A percentile compares a stretch with the other conserved stretches of the same genome.
phyloP scores from a whole-genome alignment of 1,140 invertebrate genomes.

The Plectrocnemia conspersa region DNA sequence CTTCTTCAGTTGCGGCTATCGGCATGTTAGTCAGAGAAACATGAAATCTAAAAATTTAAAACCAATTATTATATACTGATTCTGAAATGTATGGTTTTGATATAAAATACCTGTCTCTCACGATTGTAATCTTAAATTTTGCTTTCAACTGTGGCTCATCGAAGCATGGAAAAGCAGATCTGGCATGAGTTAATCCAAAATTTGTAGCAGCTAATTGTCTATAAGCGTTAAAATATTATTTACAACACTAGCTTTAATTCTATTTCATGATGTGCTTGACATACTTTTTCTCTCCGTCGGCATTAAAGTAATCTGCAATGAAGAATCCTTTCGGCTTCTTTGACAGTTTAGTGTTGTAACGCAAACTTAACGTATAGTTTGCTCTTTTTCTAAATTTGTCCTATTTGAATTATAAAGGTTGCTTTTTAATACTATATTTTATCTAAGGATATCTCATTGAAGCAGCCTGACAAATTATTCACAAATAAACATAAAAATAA shows the following conservation, averaged over 20 bases:
- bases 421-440: neutral
- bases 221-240: slow-evolving; percentile 27
- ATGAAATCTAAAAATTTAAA: slow-evolving; percentile 58
- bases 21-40: slow-evolving; percentile 88
- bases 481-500: slow-evolving; percentile 11
- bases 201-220: slow-evolving; percentile 91
- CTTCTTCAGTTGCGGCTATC: slow-evolving; percentile 79
- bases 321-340: slow-evolving; percentile 88
- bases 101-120: slow-evolving; percentile 59
- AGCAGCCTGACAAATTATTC: neutral
- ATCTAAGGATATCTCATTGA: slow-evolving; percentile 7
- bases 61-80: neutral
- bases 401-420: slow-evolving; percentile 31
- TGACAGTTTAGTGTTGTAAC: slow-evolving; percentile 75
- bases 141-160: slow-evolving; percentile 96
- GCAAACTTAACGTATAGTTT: slow-evolving; percentile 79
- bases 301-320: slow-evolving; percentile 76
- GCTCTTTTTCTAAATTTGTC: slow-evolving; percentile 69
- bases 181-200: slow-evolving; percentile 91
- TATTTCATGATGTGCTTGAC: slow-evolving; percentile 17
- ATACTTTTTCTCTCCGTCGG: slow-evolving; percentile 74
- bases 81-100: too few species aligned
- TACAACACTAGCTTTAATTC: slow-evolving; percentile 1
- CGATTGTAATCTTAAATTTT: slow-evolving; percentile 83
- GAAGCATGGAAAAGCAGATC: slow-evolving; percentile 93